A percentile compares a stretch with the other conserved stretches of the same genome.
phyloP scores from a whole-genome alignment of 2,888 invertebrate genomes.

The Chironomus riparius region DNA sequence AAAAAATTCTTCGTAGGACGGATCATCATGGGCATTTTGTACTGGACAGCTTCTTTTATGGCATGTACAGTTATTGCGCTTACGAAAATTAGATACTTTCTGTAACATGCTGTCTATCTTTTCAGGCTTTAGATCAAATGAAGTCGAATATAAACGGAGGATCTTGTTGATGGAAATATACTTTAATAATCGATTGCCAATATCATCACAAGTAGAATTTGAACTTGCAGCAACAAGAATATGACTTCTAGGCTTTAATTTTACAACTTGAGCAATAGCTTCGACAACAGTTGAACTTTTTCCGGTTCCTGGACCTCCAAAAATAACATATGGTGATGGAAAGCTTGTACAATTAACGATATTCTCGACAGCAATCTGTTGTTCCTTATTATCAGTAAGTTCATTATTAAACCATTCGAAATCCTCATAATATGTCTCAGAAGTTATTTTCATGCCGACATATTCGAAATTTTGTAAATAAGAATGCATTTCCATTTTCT shows the following conservation, averaged over 20 bases:
- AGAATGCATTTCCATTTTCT: background rate
- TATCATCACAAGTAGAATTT: slow-evolving; percentile 63
- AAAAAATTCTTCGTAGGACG: slow-evolving; percentile 44
- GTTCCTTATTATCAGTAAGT: slow-evolving; percentile 50
- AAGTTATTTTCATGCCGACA: background rate
- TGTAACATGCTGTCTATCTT: slow-evolving; percentile 36
- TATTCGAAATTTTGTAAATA: background rate
- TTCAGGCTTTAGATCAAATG: slow-evolving; percentile 38
- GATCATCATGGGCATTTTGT: slow-evolving; percentile 39
- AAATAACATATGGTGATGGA: slow-evolving; percentile 68
- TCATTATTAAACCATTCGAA: slow-evolving; percentile 33
- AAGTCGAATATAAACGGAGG: slow-evolving; percentile 43
- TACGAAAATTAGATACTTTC: background rate
- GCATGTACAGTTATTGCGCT: slow-evolving; percentile 6
- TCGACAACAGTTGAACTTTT: slow-evolving; percentile 66
- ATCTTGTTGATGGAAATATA: slow-evolving; percentile 37
- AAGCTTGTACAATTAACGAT: slow-evolving; percentile 54
- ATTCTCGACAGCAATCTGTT: slow-evolving; percentile 56
- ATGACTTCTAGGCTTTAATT: slow-evolving; percentile 37
- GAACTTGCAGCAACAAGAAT: slow-evolving; percentile 60
- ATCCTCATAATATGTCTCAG: background rate
- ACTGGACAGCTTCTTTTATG: background rate
- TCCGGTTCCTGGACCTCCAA: slow-evolving; percentile 68
- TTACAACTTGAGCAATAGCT: slow-evolving; percentile 52
- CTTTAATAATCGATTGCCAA: slow-evolving; percentile 45